Base-by-base conservation (phyloP, 2,888 invertebrate genomes). In the Zaprionus lineosus region DNA sequence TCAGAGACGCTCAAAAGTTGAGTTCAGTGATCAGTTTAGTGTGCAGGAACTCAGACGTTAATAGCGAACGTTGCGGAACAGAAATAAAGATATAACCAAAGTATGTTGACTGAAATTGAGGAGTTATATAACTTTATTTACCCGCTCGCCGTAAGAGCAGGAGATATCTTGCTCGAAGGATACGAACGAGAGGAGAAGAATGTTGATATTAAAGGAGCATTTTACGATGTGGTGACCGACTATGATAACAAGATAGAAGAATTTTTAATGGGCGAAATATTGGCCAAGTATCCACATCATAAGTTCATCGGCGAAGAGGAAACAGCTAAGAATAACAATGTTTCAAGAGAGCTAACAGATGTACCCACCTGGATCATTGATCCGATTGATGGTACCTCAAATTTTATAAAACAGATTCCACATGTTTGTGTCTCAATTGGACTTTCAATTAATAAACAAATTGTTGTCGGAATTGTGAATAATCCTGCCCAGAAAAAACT, bases 381-480 rank as follows among this genome's bases (percentile, higher is more conserved):
- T 90, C 96, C 96, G 2, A 94, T 97, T 41, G 96, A 97, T 90
- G 96, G 97, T 8, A 97, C 96, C 0, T 92, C 93, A 36, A 97
- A 97, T 90, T 97, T 96, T 88, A 93, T 96, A 7, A 92, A 93
- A 77, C 91, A 92, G 47, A 92, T 94, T 82, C 94, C 94, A 1
- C 91, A 93, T 53, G 91, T 92, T 21, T 93, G 93, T 72, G 93
- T 95, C 51, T 95, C 95, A 0, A 92, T 95, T 46, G 95, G 92
- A 14, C 86, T 93, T n/a, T 82, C 91, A 0, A 88, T 93, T 7
- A 90, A 92, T 26, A 92, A 93, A 82, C 89, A 92, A 81, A 89
- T 93, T 36, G 92, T 91, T 4, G 79, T 95, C 73, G 96, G 95
- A 7, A 92, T 97, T 34, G 92, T 96, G 18, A 95, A 93, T 88